Percentiles rank a stretch among this genome's conserved stretches.
phyloP scores from a whole-genome alignment of 2,888 invertebrate genomes.

The Callinectes sapidus region DNA sequence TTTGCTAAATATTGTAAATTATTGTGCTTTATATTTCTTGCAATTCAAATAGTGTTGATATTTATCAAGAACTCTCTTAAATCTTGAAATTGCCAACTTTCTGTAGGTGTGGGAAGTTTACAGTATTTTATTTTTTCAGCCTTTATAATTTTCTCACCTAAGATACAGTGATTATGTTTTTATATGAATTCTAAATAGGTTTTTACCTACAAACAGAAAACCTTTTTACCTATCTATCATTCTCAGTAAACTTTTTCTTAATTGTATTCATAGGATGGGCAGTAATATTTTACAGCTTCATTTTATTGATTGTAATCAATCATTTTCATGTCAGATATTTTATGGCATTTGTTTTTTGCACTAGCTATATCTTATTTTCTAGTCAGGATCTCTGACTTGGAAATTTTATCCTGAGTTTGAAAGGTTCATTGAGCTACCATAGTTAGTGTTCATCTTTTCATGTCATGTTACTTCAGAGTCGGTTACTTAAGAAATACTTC shows the following conservation, averaged over 20 bases:
- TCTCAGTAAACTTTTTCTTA: not conserved
- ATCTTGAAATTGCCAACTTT: not conserved
- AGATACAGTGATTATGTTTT: not conserved
- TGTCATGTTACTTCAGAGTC: constrained; percentile 12
- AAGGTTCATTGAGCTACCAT: constrained; percentile 1
- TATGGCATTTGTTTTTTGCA: constrained; percentile 21
- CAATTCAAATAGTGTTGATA: not conserved
- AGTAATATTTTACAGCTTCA: not conserved
- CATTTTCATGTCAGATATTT: constrained; percentile 16
- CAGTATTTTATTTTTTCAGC: constrained; percentile 6
- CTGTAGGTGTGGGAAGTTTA: not conserved
- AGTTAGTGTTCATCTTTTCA: constrained; percentile 10
- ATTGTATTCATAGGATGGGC: not conserved
- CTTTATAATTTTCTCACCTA: not conserved
- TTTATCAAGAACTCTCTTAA: not conserved
- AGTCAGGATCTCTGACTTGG: not conserved
- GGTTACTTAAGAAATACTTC: constrained; percentile 17
- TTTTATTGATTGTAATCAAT: not conserved
- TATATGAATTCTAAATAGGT: not conserved
- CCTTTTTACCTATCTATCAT: not conserved
- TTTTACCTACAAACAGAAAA: not conserved
- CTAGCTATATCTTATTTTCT: constrained; percentile 3
- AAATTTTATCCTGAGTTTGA: not conserved
- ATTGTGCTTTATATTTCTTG: not conserved
- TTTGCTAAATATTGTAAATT: not conserved